These are phyloP conservation scores for Sylvicapra grimmia DNA, from an alignment of 2,113 vertebrate species.

Conservation along the genomic window DNA sequence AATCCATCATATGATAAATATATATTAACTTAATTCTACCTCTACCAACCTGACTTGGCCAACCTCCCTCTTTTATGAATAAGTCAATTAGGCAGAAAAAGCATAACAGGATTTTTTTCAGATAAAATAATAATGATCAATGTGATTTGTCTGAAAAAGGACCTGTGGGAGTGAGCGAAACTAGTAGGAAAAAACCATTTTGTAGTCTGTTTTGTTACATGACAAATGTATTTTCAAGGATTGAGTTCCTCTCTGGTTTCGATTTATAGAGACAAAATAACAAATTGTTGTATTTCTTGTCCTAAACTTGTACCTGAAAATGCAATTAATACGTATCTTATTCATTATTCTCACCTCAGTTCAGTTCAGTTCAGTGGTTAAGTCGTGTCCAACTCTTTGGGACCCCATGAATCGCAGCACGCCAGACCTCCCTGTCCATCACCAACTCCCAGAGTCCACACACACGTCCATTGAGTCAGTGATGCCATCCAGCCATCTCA, in stretches of 20 bases:
- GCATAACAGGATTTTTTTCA: neutral
- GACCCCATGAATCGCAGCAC: no score
- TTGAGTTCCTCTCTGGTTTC: neutral
- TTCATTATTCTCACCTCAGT: neutral
- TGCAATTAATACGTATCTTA: neutral
- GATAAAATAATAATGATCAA: neutral
- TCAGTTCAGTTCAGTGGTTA: no score
- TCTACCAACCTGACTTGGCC: neutral
- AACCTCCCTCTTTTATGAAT: neutral
- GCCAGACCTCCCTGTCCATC: no score
- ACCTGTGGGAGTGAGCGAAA: neutral
- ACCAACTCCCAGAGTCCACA: no score
- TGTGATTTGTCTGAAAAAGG: neutral
- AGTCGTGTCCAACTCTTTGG: no score
- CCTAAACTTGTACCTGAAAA: neutral
- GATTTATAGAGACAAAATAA: neutral
- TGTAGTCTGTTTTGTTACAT: neutral
- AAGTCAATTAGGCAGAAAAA: constrained; percentile 14
- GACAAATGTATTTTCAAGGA: neutral
- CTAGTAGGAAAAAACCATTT: neutral
- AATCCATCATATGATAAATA: neutral
- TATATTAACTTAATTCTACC: neutral
- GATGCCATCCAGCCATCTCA: no score
- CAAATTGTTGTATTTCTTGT: neutral
- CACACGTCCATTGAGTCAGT: no score